Evolutionary conservation across 1,140 invertebrate species (phyloP).

Genomic region (Coelopa frigida): DNA sequence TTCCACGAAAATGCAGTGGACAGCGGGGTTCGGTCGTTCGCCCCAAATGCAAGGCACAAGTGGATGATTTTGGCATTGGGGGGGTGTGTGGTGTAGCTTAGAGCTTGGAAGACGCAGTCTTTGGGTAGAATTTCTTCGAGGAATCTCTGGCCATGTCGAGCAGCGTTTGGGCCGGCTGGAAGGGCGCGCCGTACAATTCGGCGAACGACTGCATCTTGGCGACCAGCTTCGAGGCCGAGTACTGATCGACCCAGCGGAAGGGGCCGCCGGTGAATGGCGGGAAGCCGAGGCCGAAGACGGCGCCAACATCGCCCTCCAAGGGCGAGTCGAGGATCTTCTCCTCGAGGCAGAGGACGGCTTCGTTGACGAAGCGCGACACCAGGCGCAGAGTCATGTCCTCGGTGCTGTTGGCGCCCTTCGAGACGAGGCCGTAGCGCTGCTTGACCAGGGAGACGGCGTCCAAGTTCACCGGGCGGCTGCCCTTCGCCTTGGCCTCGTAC

Average conservation of each 20-base stretch:
- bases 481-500: conserved; percentile 61
- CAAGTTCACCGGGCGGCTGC: conserved; percentile 69
- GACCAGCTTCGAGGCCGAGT: conserved; percentile 86
- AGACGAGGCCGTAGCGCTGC: conserved; percentile 68
- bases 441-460: conserved; percentile 76
- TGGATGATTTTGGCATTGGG: too few relatives aligned
- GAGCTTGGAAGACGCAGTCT: conserved; percentile 28
- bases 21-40: too few relatives aligned
- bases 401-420: conserved; percentile 68
- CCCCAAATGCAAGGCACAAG: too few relatives aligned
- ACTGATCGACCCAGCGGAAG: conserved; percentile 93
- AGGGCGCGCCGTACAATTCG: conserved; percentile 74
- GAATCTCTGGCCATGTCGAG: conserved; percentile 85
- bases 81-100: too few relatives aligned
- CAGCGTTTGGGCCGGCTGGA: conserved; percentile 87
- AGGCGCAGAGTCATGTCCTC: conserved; percentile 90
- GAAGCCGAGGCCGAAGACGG: conserved; percentile 98
- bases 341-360: conserved; percentile 92
- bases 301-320: conserved; percentile 95
- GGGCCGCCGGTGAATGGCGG: conserved; percentile 98
- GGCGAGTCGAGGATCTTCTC: conserved; percentile 92
- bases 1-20: too few relatives aligned
- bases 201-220: conserved; percentile 83
- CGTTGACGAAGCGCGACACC: conserved; percentile 90
- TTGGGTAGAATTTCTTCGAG: conserved; percentile 76